A percentile compares a stretch with the other conserved stretches of the same genome.
Conservation (phyloP, 2,797 vertebrate species). For the Monodelphis domestica region DNA sequence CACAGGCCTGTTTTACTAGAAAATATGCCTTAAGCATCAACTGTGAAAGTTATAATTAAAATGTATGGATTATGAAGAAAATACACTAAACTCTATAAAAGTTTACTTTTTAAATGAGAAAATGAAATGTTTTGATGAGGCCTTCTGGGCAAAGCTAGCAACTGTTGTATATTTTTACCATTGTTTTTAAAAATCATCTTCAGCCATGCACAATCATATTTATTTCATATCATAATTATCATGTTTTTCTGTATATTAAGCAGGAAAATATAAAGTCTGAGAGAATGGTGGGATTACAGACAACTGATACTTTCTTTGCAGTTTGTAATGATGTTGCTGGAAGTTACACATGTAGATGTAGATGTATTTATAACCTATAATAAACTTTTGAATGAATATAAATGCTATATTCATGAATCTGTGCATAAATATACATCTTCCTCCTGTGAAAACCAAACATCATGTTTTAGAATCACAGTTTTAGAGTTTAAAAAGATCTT, state of each 20-base stretch:
- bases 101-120: conserved; percentile 14
- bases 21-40: conserved; percentile 15
- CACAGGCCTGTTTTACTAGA: not conserved
- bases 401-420: not conserved
- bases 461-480: not conserved
- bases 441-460: not conserved
- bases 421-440: not conserved
- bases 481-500: not conserved
- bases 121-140: conserved; percentile 49
- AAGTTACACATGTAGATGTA: not conserved
- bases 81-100: conserved; percentile 42
- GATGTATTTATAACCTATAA: not conserved
- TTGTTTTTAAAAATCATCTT: conserved; percentile 15
- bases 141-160: conserved; percentile 8
- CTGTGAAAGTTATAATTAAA: conserved; percentile 32
- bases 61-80: conserved; percentile 45
- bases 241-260: conserved; percentile 2
- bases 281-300: not conserved
- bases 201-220: not conserved
- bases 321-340: not conserved
- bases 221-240: not conserved
- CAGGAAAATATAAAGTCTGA: conserved; percentile 17
- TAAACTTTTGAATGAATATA: not conserved
- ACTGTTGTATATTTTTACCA: conserved; percentile 32
- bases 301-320: conserved; percentile 38